Evolutionary conservation across 2,113 vertebrate genomes (phyloP).

Genomic region (Capreolus pygargus): DNA sequence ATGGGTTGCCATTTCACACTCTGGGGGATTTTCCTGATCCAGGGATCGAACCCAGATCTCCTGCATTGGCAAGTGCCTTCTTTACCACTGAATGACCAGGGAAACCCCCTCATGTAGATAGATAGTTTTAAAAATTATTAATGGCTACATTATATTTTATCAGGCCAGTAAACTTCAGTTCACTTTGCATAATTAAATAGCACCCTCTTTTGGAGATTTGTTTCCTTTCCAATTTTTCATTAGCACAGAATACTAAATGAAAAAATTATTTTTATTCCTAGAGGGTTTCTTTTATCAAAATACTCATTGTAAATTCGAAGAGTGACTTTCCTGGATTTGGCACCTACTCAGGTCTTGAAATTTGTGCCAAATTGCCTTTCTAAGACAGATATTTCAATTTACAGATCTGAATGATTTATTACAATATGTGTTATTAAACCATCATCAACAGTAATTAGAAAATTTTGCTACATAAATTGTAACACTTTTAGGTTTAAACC

Average conservation of each 20-base stretch:
- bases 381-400: background rate
- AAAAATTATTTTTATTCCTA: background rate
- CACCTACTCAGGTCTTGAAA: background rate
- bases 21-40: background rate
- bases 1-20: background rate
- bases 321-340: background rate
- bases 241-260: background rate
- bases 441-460: background rate
- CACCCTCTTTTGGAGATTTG: background rate
- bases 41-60: background rate
- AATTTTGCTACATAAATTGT: background rate
- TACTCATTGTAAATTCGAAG: background rate
- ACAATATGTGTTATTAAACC: background rate
- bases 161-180: background rate
- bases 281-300: background rate
- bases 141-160: background rate
- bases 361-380: background rate
- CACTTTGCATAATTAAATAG: background rate
- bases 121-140: background rate
- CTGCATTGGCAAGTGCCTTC: background rate
- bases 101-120: background rate
- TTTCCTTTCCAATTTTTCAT: background rate
- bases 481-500: background rate
- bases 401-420: background rate
- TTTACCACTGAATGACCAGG: background rate